Percentiles rank a stretch among this genome's conserved stretches.
These are phyloP conservation scores for Notarius lentiginosus DNA, from an alignment of 2,113 vertebrate genomes.

Conservation along the genomic window DNA sequence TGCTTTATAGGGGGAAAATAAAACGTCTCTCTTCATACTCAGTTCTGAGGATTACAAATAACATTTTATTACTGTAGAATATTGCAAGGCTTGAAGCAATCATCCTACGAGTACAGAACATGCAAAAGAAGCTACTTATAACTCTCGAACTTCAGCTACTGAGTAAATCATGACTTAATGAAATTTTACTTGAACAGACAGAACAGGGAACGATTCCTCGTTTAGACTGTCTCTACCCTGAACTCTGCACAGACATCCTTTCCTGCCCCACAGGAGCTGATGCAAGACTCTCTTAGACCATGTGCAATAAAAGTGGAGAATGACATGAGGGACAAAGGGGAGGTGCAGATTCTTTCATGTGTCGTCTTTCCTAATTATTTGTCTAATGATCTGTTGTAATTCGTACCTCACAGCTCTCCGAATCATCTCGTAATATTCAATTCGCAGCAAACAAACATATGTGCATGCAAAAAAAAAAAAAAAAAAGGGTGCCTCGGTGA, in stretches of 20 bases:
- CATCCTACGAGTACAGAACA: background rate
- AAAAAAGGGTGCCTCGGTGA: background rate
- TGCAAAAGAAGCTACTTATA: background rate
- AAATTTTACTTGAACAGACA: slow-evolving; percentile 1
- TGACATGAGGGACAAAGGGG: background rate
- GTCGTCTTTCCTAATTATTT: slow-evolving; percentile 4
- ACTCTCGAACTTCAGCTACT: background rate
- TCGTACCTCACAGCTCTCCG: background rate
- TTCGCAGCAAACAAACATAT: background rate
- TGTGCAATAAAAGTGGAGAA: slow-evolving; percentile 29
- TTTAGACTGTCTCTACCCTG: background rate
- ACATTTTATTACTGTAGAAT: background rate
- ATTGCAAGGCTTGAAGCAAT: slow-evolving; percentile 3
- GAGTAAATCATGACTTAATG: slow-evolving; percentile 1
- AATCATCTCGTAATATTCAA: background rate
- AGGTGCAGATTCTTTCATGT: slow-evolving; percentile 8
- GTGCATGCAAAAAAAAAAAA: background rate
- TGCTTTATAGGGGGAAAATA: background rate
- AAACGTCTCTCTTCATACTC: background rate
- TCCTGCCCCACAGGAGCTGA: slow-evolving; percentile 13
- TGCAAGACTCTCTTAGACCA: slow-evolving; percentile 7
- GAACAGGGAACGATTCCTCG: background rate
- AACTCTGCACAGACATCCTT: slow-evolving; percentile 13
- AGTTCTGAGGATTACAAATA: background rate
- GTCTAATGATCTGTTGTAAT: background rate